Conservation (phyloP, 2,888 invertebrate genomes). For the Thereva nobilitata region DNA sequence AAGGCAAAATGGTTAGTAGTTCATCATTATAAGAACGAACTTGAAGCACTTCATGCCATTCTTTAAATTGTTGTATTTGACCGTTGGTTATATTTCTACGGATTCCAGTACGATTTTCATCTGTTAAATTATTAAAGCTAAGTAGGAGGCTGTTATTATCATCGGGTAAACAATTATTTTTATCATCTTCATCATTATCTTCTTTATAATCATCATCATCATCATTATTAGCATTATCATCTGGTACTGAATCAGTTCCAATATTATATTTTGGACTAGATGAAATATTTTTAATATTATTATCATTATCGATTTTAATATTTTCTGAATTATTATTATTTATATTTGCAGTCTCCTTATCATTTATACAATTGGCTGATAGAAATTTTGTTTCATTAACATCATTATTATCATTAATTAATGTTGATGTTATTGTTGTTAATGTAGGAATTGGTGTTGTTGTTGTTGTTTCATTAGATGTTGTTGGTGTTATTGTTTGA, state of each 20-base stretch:
- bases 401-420: conserved; percentile 45
- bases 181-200: conserved; percentile 5
- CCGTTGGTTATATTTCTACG: conserved; percentile 9
- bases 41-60: conserved; percentile 89
- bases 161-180: conserved; percentile 38
- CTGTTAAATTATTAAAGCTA: conserved; percentile 49
- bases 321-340: not conserved
- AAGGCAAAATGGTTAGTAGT: conserved; percentile 89
- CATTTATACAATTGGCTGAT: too few relatives aligned
- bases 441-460: too few relatives aligned
- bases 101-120: conserved; percentile 19
- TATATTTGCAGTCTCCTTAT: too few relatives aligned
- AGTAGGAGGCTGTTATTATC: conserved; percentile 50
- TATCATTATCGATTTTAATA: conserved; percentile 6
- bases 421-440: too few relatives aligned
- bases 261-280: not conserved
- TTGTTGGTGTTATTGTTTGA: too few relatives aligned
- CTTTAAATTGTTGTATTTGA: conserved; percentile 66
- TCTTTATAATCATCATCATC: conserved; percentile 3
- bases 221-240: conserved; percentile 41
- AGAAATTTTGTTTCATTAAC: conserved; percentile 38
- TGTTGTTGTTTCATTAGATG: too few relatives aligned
- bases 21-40: conserved; percentile 75
- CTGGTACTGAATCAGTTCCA: conserved; percentile 23
- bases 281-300: conserved; percentile 24